Evolutionary conservation across 2,888 invertebrate genomes (phyloP).

Genomic region (Linnaemya vulpina): DNA sequence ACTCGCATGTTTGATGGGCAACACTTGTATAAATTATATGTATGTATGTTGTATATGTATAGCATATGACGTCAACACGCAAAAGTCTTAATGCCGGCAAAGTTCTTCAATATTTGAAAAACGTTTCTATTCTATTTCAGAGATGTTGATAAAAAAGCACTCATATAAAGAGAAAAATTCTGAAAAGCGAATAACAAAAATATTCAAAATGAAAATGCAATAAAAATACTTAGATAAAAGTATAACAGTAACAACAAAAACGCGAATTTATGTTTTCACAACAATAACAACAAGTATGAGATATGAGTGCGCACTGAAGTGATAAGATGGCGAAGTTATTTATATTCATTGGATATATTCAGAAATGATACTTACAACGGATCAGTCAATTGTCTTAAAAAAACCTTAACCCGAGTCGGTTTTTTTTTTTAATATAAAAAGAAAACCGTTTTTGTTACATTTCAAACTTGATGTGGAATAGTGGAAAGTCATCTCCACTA

Average conservation of each 20-base stretch:
- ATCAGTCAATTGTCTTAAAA: no score
- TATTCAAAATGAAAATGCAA: slow-evolving; percentile 45
- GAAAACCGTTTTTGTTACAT: no score
- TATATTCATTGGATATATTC: no score
- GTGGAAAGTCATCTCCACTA: no score
- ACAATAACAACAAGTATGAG: slow-evolving; percentile 11
- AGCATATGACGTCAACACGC: slow-evolving; percentile 60
- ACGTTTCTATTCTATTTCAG: slow-evolving; percentile 9
- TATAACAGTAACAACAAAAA: slow-evolving; percentile 36
- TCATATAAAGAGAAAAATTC: not conserved
- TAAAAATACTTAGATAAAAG: slow-evolving; percentile 50
- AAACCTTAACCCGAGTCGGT: no score
- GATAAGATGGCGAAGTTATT: not conserved
- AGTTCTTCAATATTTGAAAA: slow-evolving; percentile 40
- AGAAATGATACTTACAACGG: no score
- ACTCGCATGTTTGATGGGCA: not conserved
- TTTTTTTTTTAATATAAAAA: no score
- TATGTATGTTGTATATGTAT: slow-evolving; percentile 33
- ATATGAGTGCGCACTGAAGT: not conserved
- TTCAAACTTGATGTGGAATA: no score
- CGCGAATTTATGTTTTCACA: slow-evolving; percentile 64
- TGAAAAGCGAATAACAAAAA: slow-evolving; percentile 30
- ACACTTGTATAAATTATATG: not conserved
- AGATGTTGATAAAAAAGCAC: slow-evolving; percentile 21
- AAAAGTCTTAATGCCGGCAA: slow-evolving; percentile 52